Base-by-base conservation (phyloP, 2,113 vertebrate species). In the Turdus rufiventris region DNA sequence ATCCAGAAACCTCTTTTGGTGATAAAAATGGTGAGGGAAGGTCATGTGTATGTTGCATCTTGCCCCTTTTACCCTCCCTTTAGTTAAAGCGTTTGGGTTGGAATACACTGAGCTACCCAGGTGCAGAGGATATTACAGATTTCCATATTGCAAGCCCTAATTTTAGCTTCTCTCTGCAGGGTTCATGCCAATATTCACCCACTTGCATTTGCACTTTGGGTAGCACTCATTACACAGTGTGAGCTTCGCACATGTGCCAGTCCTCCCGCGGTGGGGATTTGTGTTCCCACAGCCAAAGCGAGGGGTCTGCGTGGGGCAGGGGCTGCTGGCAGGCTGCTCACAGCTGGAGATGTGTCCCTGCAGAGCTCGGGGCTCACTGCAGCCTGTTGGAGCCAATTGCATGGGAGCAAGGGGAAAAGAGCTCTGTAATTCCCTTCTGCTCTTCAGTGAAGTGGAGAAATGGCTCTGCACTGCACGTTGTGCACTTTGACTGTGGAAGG, bases 181-280 rank as follows among this genome's bases (percentile, higher is more conserved):
- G 80, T 67, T 95, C 66, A 20, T 93, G 95, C 89, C 96, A 94
- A 50, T 47, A 38, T 58, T 94, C 93, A 65, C 93, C 93, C 93
- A 72, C 91, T 87, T 79, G 50, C 84, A 38, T 85, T 95, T 87
- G 84, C 77, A 74, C 87, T 91, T 92, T 53, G 1, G 42, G 94
- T 66, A 88, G 89, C 75, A 43, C 91, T 95, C 70, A 34, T 76
- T 87, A 50, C 84, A n/a, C 89, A 66, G 87, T 18, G 89, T 31
- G 94, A 94, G 94, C 91, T 73, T 33, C 4, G 3, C 80, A 36
- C 76, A 51, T 43, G 95, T 86, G 93, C 81, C 0, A 4, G 76
- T 91, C n/a, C 61, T 91, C 43, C 68, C 2, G 68, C 48, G 14
- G 73, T 24, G 58, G 50, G 38, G 15, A 16, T 61, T 58, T 68